These are phyloP conservation scores for Cephus pygmeus DNA, from an alignment of 2,888 invertebrate genomes.

Conservation along the genomic window DNA sequence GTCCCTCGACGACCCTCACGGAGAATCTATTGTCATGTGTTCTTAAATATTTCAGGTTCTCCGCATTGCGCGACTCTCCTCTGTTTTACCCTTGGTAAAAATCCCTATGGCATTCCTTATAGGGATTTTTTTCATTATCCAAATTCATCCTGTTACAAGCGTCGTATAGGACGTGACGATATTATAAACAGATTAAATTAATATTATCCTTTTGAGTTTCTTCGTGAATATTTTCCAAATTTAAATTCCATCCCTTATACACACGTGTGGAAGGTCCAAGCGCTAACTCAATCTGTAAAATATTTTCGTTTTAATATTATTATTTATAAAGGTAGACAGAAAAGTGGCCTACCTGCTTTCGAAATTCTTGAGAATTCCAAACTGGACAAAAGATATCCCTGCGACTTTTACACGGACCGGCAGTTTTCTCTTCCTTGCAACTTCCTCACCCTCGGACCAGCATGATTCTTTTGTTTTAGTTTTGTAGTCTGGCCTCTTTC, in stretches of 20 bases:
- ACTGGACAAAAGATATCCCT: not conserved
- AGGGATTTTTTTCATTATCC: not conserved
- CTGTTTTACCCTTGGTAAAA: not conserved
- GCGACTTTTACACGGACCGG: constrained; percentile 20
- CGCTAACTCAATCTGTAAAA: not conserved
- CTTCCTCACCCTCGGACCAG: constrained; percentile 52
- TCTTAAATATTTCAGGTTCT: constrained; percentile 1
- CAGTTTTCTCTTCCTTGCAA: constrained; percentile 33
- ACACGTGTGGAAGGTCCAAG: not conserved
- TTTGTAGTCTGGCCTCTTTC: constrained; percentile 38
- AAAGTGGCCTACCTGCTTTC: not conserved
- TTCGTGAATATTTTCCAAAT: too few relatives aligned
- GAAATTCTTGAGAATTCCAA: not conserved
- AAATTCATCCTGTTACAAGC: not conserved
- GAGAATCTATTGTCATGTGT: constrained; percentile 40
- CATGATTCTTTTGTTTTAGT: constrained; percentile 64
- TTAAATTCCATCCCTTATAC: too few relatives aligned
- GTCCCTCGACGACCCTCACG: constrained; percentile 48
- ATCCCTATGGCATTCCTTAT: not conserved
- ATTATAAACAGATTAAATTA: not conserved
- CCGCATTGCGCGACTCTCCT: not conserved
- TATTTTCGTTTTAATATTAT: not conserved
- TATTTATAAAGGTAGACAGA: not conserved
- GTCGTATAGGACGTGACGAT: too few relatives aligned
- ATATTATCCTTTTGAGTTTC: not conserved